These are phyloP conservation scores for Eremobia ochroleuca DNA, from an alignment of 2,888 invertebrate species.

Conservation along the genomic window DNA sequence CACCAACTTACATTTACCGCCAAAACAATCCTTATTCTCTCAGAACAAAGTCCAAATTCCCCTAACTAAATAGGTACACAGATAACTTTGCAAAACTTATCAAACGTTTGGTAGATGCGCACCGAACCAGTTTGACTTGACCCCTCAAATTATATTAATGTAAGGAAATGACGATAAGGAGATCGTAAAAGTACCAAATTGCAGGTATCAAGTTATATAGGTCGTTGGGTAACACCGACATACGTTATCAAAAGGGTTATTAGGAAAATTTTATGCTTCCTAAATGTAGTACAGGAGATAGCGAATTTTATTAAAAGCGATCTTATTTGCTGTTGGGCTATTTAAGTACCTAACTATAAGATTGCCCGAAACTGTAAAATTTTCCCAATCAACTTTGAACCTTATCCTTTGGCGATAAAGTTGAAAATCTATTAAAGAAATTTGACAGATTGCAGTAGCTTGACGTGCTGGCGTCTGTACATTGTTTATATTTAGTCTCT, in stretches of 20 bases:
- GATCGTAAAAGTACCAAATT: conserved; percentile 38
- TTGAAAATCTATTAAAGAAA: no score
- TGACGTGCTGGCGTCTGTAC: no score
- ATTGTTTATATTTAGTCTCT: not conserved
- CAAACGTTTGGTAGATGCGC: conserved; percentile 33
- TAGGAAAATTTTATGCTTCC: conserved; percentile 60
- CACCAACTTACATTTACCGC: conserved; percentile 35
- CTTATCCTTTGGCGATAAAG: no score
- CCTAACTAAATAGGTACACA: not conserved
- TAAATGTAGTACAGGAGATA: conserved; percentile 14
- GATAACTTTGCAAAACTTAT: conserved; percentile 51
- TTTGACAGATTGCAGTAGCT: no score
- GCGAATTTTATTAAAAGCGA: not conserved
- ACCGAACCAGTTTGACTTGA: conserved; percentile 60
- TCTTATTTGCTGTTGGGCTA: not conserved
- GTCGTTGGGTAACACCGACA: conserved; percentile 61
- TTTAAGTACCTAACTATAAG: no score
- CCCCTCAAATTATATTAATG: conserved; percentile 50
- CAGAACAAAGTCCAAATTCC: not conserved
- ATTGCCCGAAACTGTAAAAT: no score
- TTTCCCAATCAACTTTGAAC: no score
- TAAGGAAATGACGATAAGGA: conserved; percentile 58
- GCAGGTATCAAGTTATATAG: conserved; percentile 61
- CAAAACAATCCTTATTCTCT: conserved; percentile 56
- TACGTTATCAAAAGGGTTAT: conserved; percentile 47